Conservation (phyloP, 2,888 invertebrate species). For the Melanostoma scalare region DNA sequence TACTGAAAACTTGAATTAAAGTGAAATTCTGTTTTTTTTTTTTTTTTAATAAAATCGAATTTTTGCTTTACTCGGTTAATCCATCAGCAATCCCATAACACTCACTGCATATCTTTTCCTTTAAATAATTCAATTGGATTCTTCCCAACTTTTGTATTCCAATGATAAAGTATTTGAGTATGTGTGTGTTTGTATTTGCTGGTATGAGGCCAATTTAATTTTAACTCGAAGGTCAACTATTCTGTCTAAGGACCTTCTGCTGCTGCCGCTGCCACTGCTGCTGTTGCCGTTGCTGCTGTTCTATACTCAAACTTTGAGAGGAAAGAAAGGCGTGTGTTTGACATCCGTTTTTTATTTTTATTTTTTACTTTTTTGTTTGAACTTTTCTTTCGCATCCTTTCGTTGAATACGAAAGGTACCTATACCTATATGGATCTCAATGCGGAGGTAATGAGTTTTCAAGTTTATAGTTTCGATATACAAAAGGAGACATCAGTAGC, state of each 20-base stretch:
- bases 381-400: slow-evolving; percentile 20
- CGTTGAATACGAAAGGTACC: neutral
- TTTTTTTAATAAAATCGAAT: slow-evolving; percentile 2
- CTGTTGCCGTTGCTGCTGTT: neutral
- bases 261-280: neutral
- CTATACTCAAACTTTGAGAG: neutral
- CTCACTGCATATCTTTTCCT: slow-evolving; percentile 46
- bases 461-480: slow-evolving; percentile 39
- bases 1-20: neutral
- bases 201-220: slow-evolving; percentile 44
- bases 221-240: slow-evolving; percentile 50
- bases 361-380: neutral
- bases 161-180: slow-evolving; percentile 1
- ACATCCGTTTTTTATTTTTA: neutral
- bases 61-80: slow-evolving; percentile 15
- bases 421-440: slow-evolving; percentile 1
- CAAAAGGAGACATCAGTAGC: neutral
- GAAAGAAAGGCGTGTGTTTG: slow-evolving; percentile 16
- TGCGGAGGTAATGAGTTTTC: slow-evolving; percentile 50
- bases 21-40: slow-evolving; percentile 10
- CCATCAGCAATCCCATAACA: slow-evolving; percentile 33
- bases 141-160: slow-evolving; percentile 32
- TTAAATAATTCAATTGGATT: slow-evolving; percentile 57
- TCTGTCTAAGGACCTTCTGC: slow-evolving; percentile 14
- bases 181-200: slow-evolving; percentile 1